phyloP scores from a whole-genome alignment of 2,113 vertebrate genomes.

The Phyllostomus discolor region DNA sequence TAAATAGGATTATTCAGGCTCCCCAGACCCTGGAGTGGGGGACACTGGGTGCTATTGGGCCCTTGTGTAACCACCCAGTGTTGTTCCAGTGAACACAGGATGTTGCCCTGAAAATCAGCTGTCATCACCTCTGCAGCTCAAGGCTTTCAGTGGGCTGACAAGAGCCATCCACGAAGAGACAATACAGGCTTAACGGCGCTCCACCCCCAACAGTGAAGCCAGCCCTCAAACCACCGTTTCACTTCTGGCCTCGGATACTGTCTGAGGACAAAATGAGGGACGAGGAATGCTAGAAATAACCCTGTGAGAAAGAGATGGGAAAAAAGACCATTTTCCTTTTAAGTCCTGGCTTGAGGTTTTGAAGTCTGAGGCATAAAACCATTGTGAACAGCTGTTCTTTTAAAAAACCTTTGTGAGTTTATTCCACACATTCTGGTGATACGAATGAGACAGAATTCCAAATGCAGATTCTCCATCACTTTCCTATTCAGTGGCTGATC shows the following conservation, averaged over 20 bases:
- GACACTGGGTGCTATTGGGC: neutral
- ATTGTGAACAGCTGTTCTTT: constrained; percentile 33
- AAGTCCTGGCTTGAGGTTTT: constrained; percentile 20
- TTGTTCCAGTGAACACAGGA: neutral
- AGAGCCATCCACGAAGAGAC: neutral
- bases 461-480: neutral
- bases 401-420: neutral
- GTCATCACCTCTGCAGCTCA: neutral
- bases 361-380: constrained; percentile 21
- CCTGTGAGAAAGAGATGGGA: neutral
- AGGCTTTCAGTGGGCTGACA: neutral
- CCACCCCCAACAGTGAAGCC: neutral
- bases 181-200: neutral
- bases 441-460: neutral
- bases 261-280: neutral
- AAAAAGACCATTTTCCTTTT: constrained; percentile 7
- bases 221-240: neutral
- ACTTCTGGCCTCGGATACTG: neutral
- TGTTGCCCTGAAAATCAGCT: neutral
- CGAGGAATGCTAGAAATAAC: neutral
- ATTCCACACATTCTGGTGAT: neutral
- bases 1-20: neutral
- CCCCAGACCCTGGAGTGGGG: neutral
- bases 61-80: neutral
- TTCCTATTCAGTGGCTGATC: neutral